Evolutionary conservation across 2,113 vertebrate genomes (phyloP).

Genomic region (Istiophorus platypterus): DNA sequence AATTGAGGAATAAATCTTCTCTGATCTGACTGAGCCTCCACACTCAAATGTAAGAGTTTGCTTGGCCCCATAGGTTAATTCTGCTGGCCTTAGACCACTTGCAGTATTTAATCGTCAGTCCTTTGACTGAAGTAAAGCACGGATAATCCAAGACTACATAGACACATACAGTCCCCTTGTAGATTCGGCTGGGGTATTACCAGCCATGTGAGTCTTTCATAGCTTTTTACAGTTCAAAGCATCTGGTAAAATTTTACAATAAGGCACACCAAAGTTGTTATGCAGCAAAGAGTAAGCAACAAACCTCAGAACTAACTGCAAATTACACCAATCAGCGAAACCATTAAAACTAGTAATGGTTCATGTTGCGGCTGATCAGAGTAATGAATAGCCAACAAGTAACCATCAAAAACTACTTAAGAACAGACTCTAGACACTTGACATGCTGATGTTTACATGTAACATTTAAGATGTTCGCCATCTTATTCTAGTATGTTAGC

Average conservation of each 20-base stretch:
- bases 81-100: constrained; percentile 52
- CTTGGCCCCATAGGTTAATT: constrained; percentile 71
- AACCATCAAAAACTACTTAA: background rate
- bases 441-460: too few species aligned
- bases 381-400: background rate
- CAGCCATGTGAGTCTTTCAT: background rate
- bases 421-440: background rate
- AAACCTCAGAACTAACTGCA: background rate
- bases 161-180: constrained; percentile 21
- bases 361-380: too few species aligned
- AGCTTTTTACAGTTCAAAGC: background rate
- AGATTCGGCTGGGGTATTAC: constrained; percentile 14
- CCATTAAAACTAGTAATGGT: too few species aligned
- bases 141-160: constrained; percentile 47
- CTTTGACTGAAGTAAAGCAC: constrained; percentile 53
- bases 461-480: too few species aligned
- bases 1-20: constrained; percentile 80
- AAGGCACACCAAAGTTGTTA: background rate
- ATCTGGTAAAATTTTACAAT: background rate
- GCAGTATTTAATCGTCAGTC: constrained; percentile 71
- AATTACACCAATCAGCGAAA: too few species aligned
- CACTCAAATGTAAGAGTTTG: constrained; percentile 71
- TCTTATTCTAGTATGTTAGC: background rate
- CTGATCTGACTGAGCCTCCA: constrained; percentile 59
- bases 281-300: background rate